Base-by-base conservation (phyloP, 2,797 vertebrate species). In the Knipowitschia caucasica region DNA sequence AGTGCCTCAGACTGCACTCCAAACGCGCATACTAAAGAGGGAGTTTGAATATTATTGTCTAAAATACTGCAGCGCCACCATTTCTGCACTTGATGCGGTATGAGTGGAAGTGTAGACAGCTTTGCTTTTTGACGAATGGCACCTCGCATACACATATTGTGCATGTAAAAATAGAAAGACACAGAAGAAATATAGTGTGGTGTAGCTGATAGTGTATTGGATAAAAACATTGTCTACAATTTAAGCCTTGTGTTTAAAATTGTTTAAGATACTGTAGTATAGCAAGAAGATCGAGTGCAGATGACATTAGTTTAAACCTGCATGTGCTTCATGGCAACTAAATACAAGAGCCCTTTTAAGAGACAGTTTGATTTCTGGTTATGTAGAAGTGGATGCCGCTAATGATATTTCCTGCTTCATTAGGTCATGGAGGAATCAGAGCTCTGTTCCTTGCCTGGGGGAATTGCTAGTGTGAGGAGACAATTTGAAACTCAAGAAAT, bases 341-440 rank as follows among this genome's bases (percentile, higher is more conserved):
- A 43, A 51, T 47, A 63, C 27, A 78, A 60, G 25, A 54, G 67
- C 44, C 56, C 53, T 73, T 63, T 77, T 64, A 71, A 64, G 64
- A 58, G 63, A 69, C 59, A 10, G 46, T 80, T 62, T 78, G 70
- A 76, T 82, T 75, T 64, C 69, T 60, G 68, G 62, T 76, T 61
- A 56, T 75, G 68, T 57, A 56, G 53, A 77, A 74, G 66, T 60
- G 69, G 75, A 73, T 51, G 67, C 57, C 66, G 71, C 51, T 81
- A 80, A 67, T 64, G 69, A 81, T 88, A 72, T 83, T 84, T 90
- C 80, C 81, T 83, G 80, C 84, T 73, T 73, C 78, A 65, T 75
- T 81, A 98, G 95, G 86, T 88, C 84, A 87, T 92, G 86, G 94
- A 95, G 73, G 94, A 95, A 74, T 86, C 79, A n/a, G 93, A 92